phyloP scores from a whole-genome alignment of 2,113 vertebrate genomes.

The Scophthalmus maximus region DNA sequence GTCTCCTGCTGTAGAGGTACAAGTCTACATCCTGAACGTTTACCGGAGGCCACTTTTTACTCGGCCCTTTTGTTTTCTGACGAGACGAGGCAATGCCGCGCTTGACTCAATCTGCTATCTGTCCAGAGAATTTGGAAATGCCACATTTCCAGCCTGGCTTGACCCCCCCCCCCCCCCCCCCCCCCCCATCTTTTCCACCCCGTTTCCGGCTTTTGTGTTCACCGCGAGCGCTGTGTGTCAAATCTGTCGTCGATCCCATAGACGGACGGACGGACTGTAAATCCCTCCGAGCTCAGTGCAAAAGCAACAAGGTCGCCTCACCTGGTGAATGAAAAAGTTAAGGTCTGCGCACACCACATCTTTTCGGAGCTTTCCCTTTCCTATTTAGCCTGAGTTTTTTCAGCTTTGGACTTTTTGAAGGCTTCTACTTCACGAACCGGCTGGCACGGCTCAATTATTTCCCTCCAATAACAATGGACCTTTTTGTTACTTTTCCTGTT shows the following conservation, averaged over 20 bases:
- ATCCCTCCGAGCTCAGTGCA: background rate
- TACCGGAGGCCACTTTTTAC: background rate
- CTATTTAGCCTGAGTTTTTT: too few relatives aligned
- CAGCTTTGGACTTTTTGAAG: background rate
- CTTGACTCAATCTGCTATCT: background rate
- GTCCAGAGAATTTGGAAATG: slow-evolving; percentile 12
- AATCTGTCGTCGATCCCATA: slow-evolving; percentile 41
- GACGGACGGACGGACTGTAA: background rate
- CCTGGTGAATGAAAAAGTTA: background rate
- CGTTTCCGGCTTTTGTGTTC: slow-evolving; percentile 69
- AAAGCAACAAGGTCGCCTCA: background rate
- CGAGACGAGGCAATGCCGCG: background rate
- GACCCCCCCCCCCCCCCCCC: too few relatives aligned
- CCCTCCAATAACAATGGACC: background rate
- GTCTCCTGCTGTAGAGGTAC: background rate
- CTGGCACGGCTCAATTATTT: background rate
- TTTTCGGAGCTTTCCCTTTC: background rate
- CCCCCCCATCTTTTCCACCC: slow-evolving; percentile 46
- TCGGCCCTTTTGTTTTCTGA: background rate
- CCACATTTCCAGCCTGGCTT: slow-evolving; percentile 23
- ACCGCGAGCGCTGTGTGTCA: slow-evolving; percentile 8
- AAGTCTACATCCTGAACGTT: background rate
- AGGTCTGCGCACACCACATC: background rate
- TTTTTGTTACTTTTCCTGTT: background rate
- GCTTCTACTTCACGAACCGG: slow-evolving; percentile 3